Base-by-base conservation (phyloP, 2,113 vertebrate species). In the Sebastes schlegelii region DNA sequence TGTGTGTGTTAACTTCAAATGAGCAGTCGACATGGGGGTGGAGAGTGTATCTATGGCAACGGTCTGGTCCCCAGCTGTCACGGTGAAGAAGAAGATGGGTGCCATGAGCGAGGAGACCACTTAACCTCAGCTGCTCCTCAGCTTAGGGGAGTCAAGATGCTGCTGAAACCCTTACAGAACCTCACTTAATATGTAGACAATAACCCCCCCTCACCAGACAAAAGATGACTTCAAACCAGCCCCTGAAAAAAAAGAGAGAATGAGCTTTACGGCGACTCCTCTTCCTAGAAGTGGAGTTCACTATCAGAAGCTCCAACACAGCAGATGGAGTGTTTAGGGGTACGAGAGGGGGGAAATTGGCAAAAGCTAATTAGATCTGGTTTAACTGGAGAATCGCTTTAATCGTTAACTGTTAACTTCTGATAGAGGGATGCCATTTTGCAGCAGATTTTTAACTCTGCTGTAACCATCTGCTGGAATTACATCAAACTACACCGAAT, bases 71-170 rank as follows among this genome's bases (percentile, higher is more conserved):
- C 89, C 92, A 94, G 91, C 92, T 93, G 91, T 93, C 91, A 92
- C 21, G 2, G 73, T 84, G 86, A 91, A 93, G 92, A 83, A 93
- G 94, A 94, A 92, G 94, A 95, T 94, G 93, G 94, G 93, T 95
- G 93, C 93, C 91, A 92, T 87, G 92, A 94, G 93, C 91, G 81
- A 92, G 81, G 93, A 95, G 94, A 94, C 93, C 95, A 96, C 94
- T 95, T 95, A 96, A 95, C 94, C 93, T 94, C 94, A 92, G 94
- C 91, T 93, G 92, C 94, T 94, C 94, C 92, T 92, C 93, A 95
- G 94, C 93, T 95, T 95, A 96, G 90, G 91, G 92, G 89, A 96
- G 95, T 95, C 94, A 95, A 95, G 95, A 95, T 92, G 93, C 89
- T 93, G 92, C 86, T 88, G 91, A 92, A 95, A 88, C 90, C 93